phyloP scores from a whole-genome alignment of 2,888 invertebrate species.

The Cyclophora albipunctata region DNA sequence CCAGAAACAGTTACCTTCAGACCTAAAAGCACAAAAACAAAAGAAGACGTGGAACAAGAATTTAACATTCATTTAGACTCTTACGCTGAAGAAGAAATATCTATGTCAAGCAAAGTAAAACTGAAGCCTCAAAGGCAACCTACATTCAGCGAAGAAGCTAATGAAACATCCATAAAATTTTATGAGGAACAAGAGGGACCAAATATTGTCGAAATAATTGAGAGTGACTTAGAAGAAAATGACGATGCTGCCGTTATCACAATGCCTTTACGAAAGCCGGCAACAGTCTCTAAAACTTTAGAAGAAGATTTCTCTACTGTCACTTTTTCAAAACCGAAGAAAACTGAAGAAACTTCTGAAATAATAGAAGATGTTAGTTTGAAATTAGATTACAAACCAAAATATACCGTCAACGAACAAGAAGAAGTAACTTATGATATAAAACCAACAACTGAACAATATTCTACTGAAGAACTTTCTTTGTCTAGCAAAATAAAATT shows the following conservation, averaged over 20 bases:
- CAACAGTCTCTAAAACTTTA: conserved; percentile 44
- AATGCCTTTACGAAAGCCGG: conserved; percentile 56
- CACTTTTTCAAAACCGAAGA: conserved; percentile 47
- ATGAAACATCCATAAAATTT: conserved; percentile 82
- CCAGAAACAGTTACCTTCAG: conserved; percentile 87
- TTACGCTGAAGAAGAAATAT: conserved; percentile 91
- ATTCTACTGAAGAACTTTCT: conserved; percentile 82
- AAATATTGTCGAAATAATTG: conserved; percentile 63
- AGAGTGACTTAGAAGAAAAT: conserved; percentile 63
- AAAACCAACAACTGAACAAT: conserved; percentile 56
- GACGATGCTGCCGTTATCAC: conserved; percentile 51
- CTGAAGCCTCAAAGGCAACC: conserved; percentile 82
- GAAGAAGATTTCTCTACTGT: conserved; percentile 58
- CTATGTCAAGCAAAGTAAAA: conserved; percentile 88
- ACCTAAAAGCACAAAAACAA: conserved; percentile 83
- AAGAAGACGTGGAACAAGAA: conserved; percentile 92
- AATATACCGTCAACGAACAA: conserved; percentile 79
- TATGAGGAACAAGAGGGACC: conserved; percentile 67
- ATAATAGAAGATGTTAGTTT: conserved; percentile 78
- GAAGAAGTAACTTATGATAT: conserved; percentile 74
- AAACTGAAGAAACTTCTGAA: conserved; percentile 56
- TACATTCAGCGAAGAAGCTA: conserved; percentile 85
- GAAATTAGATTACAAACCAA: conserved; percentile 81
- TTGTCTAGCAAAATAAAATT: conserved; percentile 82
- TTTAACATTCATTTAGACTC: conserved; percentile 90